Evolutionary conservation across 2,113 vertebrate species (phyloP), one percentile per base, ranked within the genome.

Genomic region (Macaca mulatta): DNA sequence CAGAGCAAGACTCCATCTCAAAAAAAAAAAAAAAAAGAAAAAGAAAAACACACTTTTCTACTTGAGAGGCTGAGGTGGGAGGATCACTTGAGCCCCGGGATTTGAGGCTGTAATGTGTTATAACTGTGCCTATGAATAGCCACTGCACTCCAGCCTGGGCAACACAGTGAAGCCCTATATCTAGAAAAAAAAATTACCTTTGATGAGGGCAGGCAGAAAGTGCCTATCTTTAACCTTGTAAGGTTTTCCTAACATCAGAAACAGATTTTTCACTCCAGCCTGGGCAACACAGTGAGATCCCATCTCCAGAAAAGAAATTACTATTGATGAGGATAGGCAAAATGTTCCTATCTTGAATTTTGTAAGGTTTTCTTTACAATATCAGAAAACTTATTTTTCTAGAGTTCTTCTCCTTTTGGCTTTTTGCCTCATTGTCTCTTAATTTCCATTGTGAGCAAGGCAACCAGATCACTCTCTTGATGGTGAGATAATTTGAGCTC

Each of bases 351-450:
- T 70, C 90, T 81, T 81, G 64, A 95, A 92, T 81, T 64, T 82
- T 83, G 70, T 79, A 61, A 69, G 45, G 55, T 69, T 79, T 64
- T 55, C 75, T 64, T 32, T 64, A 14, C 82, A 52, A 38, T 59
- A 50, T 95, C 84, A 67, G 79, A 96, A 96, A 86, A 89, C 40
- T 18, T 55, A 30, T 89, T 94, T 75, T 94, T 94, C 61, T 72
- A 35, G 82, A 38, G 17, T 87, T 93, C 45, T 67, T 59, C 93
- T 82, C 75, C 72, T 55, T 52, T 69, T 81, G 88, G 38, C 50
- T 81, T 90, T 94, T 94, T 87, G 90, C 86, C 61, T 93, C 89
- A 78, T 35, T 25, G 50, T 81, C 84, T 94, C 75, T 92, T 90
- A 43, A 64, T 93, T 95, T 84, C 87, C 85, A 55, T 18, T 13